Conservation (phyloP, 2,113 vertebrate species). For the Notothenia rossii region DNA sequence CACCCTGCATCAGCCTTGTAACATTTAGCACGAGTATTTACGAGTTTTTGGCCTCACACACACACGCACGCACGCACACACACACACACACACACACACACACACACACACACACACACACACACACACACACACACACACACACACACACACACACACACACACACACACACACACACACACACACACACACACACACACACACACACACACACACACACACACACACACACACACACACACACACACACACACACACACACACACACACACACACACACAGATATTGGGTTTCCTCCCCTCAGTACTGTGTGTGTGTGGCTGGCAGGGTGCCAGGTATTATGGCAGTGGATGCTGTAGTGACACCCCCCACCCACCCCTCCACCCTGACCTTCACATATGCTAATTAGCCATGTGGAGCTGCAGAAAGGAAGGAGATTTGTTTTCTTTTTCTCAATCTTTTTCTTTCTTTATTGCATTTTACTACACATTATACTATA, state of each 20-base stretch:
- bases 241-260: no score
- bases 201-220: not conserved
- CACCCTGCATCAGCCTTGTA: constrained; percentile 36
- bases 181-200: no score
- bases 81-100: no score
- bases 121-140: no score
- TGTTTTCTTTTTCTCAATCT: not conserved
- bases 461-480: not conserved
- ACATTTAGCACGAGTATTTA: constrained; percentile 50
- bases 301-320: constrained; percentile 69
- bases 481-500: constrained; percentile 1
- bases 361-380: constrained; percentile 71
- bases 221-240: no score
- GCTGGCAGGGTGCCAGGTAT: constrained; percentile 86
- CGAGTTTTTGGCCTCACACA: constrained; percentile 26
- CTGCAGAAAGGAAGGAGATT: constrained; percentile 79
- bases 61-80: not conserved
- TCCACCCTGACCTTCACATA: constrained; percentile 91
- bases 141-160: no score
- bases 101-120: no score
- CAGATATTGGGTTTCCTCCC: constrained; percentile 76
- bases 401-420: constrained; percentile 94
- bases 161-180: not conserved
- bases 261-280: not conserved
- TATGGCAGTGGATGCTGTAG: constrained; percentile 73